Evolutionary conservation across 2,113 vertebrate species (phyloP).

Genomic region (Apus apus): DNA sequence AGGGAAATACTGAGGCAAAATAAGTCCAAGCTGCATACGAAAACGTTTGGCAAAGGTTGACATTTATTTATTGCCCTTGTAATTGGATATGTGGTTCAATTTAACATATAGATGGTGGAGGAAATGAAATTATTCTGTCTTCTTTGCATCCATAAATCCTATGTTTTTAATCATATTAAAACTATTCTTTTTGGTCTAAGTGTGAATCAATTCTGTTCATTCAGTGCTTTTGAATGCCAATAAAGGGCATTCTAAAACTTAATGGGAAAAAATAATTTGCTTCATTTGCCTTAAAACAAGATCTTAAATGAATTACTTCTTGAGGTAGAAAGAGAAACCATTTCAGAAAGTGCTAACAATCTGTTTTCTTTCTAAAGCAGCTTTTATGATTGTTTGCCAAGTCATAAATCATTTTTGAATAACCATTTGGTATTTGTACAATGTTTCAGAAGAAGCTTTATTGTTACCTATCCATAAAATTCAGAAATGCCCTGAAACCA

Average conservation of each 20-base stretch:
- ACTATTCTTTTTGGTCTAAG: slow-evolving; percentile 19
- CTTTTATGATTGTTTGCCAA: slow-evolving; percentile 52
- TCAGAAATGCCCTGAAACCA: slow-evolving; percentile 51
- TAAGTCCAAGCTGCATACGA: not conserved
- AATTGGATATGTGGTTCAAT: slow-evolving; percentile 52
- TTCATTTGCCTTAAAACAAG: slow-evolving; percentile 64
- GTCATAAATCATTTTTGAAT: slow-evolving; percentile 64
- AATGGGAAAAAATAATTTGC: slow-evolving; percentile 68
- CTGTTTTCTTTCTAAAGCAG: slow-evolving; percentile 49
- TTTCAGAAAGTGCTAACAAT: slow-evolving; percentile 53
- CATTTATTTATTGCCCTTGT: slow-evolving; percentile 48
- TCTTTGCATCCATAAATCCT: slow-evolving; percentile 56
- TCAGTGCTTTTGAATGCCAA: slow-evolving; percentile 46
- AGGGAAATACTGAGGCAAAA: not conserved
- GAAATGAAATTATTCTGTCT: slow-evolving; percentile 51
- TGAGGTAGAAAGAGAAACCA: slow-evolving; percentile 31
- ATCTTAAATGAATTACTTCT: slow-evolving; percentile 70
- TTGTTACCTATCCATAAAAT: slow-evolving; percentile 52
- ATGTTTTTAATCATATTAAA: slow-evolving; percentile 56
- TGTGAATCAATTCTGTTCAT: slow-evolving; percentile 53
- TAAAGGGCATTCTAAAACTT: slow-evolving; percentile 50
- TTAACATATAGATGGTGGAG: slow-evolving; percentile 36
- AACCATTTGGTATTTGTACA: slow-evolving; percentile 40
- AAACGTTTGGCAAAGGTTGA: slow-evolving; percentile 52
- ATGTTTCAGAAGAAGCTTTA: slow-evolving; percentile 46